Conservation (phyloP, 2,113 vertebrate species). For the Gymnorhina tibicen region DNA sequence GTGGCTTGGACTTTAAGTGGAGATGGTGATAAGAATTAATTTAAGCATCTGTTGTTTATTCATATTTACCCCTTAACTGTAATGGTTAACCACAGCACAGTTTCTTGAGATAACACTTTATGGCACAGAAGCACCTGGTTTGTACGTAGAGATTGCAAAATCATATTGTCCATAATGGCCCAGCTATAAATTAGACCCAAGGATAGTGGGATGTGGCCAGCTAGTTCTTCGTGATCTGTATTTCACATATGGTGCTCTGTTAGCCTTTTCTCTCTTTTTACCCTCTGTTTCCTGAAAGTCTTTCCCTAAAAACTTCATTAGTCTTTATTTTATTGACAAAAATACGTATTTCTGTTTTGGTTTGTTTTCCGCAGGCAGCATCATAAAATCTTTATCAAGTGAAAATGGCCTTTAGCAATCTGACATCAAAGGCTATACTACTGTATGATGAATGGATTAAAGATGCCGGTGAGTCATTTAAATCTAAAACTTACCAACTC, state of each 20-base stretch:
- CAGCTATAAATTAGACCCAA: background rate
- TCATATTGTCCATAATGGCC: background rate
- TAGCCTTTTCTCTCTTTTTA: slow-evolving; percentile 1
- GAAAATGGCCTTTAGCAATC: slow-evolving; percentile 83
- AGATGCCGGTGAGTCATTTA: slow-evolving; percentile 83
- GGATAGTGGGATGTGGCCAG: background rate
- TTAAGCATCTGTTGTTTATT: background rate
- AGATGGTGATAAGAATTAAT: background rate
- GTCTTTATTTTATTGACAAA: slow-evolving; percentile 31
- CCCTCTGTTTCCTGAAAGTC: slow-evolving; percentile 28
- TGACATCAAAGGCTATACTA: slow-evolving; percentile 81
- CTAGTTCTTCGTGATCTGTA: background rate
- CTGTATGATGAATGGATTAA: slow-evolving; percentile 90
- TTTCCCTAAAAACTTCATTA: background rate
- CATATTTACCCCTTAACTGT: background rate
- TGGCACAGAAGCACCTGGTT: background rate
- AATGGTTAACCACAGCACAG: background rate
- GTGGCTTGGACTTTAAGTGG: background rate
- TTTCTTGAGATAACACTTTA: background rate
- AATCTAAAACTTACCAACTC: background rate
- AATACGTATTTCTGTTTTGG: background rate
- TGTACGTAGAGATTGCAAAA: background rate
- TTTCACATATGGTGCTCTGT: background rate
- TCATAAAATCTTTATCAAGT: slow-evolving; percentile 36
- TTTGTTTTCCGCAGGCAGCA: slow-evolving; percentile 32